These are phyloP conservation scores for Ptilonorhynchus violaceus DNA, from an alignment of 2,113 vertebrate genomes.

Conservation along the genomic window DNA sequence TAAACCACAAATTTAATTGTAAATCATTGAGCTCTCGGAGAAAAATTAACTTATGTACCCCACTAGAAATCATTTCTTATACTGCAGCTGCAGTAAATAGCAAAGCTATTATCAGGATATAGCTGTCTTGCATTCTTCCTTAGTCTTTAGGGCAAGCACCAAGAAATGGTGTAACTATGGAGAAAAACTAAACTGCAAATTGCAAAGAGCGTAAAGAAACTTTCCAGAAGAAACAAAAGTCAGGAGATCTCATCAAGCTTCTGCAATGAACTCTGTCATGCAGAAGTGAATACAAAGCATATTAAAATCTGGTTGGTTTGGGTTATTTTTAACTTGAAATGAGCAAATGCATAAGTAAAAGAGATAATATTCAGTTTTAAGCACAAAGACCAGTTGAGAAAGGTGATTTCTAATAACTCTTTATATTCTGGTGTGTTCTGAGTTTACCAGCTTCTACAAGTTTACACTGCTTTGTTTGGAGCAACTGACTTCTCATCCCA, in stretches of 20 bases:
- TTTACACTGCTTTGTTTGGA: not conserved
- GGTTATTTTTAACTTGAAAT: not conserved
- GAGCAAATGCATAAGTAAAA: not conserved
- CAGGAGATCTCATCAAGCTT: not conserved
- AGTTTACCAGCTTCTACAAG: not conserved
- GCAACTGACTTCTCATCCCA: not conserved
- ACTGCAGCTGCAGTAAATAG: not conserved
- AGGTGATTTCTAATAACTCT: not conserved
- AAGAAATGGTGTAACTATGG: not conserved
- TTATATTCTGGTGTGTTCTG: not conserved
- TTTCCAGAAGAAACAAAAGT: not conserved
- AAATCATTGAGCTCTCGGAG: not conserved
- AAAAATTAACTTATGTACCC: not conserved
- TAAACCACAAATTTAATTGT: constrained; percentile 17
- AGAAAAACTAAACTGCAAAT: not conserved
- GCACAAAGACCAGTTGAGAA: not conserved
- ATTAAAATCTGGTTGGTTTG: not conserved
- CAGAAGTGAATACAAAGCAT: not conserved
- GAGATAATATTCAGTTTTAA: not conserved
- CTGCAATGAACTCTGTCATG: not conserved
- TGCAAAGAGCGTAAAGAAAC: not conserved
- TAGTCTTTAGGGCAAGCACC: not conserved
- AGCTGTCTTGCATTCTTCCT: not conserved
- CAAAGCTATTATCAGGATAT: not conserved
- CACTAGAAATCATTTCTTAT: not conserved